Evolutionary conservation across 2,113 vertebrate genomes (phyloP), one percentile per base, ranked within the genome.

Genomic region (Sigmodon hispidus): DNA sequence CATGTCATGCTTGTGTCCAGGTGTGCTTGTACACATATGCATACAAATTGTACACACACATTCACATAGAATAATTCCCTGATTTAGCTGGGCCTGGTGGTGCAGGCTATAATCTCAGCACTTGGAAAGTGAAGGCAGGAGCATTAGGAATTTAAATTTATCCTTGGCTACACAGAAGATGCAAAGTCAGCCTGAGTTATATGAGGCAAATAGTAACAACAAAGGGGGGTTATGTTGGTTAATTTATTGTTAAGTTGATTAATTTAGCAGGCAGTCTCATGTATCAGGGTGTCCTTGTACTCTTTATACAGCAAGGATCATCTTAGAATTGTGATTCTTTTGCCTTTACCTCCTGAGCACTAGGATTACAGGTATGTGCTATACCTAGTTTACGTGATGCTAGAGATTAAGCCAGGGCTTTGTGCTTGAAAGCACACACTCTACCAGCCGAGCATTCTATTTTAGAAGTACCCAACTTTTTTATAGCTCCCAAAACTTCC

Each of bases 401-500:
- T 50, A 21, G 29, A 36, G 19, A 36, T 8, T 22, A 40, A 50
- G 6, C 31, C 40, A 86, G 43, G 63, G 31, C 63, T 86, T 24
- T 7, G 7, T 50, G 63, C 45, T 36, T 67, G 45, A 48, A 86
- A 31, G 45, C 3, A 69, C 43, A 34, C 16, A 22, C 4, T 13
- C 65, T 52, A n/a, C 84, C 45, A 67, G 13, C 8, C 43, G 50
- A 55, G 19, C 48, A 59, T 19, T 2, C 29, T 83, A n/a, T 70
- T 88, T 83, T 73, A 69, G 72, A 95, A 95, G 55, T 55, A 55
- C n/a, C 70, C 36, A 19, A 57, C 8, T 65, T 96, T 93, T 91
- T 94, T 55, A 55, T 94, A 55, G 81, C 22, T 72, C 52, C 61
- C 52, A 26, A 88, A 90, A 19, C 4, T 81, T 90, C 43, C 80